These are phyloP conservation scores for Pangasius krempfi DNA, from an alignment of 2,797 vertebrate species.

Conservation along the genomic window DNA sequence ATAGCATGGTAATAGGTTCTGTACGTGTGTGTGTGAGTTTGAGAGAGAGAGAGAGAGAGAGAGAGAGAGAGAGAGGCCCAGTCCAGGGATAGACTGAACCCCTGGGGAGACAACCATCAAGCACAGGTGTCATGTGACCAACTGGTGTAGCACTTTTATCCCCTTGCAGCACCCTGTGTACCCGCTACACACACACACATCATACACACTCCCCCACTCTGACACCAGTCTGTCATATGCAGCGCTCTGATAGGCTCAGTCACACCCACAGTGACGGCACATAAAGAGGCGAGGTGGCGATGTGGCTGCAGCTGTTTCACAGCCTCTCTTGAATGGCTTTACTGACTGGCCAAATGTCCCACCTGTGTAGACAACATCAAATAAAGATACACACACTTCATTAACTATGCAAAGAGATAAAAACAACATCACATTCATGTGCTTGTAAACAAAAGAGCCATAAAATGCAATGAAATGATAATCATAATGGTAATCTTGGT, in stretches of 20 bases:
- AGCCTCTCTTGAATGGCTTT: slow-evolving; percentile 46
- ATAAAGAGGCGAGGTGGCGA: slow-evolving; percentile 28
- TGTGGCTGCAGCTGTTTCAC: slow-evolving; percentile 47
- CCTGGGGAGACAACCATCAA: slow-evolving; percentile 51
- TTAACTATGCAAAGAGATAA: slow-evolving; percentile 42
- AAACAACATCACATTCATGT: slow-evolving; percentile 27
- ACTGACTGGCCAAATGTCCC: slow-evolving; percentile 44
- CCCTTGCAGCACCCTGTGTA: slow-evolving; percentile 45
- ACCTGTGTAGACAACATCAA: slow-evolving; percentile 46
- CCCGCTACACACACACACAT: slow-evolving; percentile 37
- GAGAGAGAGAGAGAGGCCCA: background rate
- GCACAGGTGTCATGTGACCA: slow-evolving; percentile 59
- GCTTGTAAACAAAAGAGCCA: slow-evolving; percentile 34
- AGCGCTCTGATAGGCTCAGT: slow-evolving; percentile 49
- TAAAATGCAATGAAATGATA: slow-evolving; percentile 35
- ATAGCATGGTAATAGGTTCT: slow-evolving; percentile 40
- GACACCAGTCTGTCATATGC: slow-evolving; percentile 47
- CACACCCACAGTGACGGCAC: slow-evolving; percentile 43
- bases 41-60: background rate
- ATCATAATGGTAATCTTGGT: background rate
- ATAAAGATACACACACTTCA: slow-evolving; percentile 47
- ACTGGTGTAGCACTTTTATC: slow-evolving; percentile 56
- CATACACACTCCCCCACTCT: slow-evolving; percentile 28
- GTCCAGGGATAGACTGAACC: slow-evolving; percentile 49
- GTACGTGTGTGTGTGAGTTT: background rate